Conservation (phyloP, 2,113 vertebrate species). For the Amazona vittata region DNA sequence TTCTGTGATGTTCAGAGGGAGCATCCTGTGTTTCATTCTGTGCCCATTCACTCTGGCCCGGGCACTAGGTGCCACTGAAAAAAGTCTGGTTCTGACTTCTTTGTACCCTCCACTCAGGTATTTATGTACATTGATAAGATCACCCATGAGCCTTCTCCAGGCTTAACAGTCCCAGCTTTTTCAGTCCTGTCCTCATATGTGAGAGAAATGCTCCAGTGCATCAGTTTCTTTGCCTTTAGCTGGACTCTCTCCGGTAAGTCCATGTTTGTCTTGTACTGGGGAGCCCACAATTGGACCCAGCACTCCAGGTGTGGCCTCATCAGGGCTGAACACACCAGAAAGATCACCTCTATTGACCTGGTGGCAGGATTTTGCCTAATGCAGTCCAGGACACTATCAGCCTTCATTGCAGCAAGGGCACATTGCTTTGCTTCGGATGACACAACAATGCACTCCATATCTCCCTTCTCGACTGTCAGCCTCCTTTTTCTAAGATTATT, state of each 20-base stretch:
- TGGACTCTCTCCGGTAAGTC: not conserved
- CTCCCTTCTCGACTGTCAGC: not conserved
- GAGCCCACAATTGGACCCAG: not conserved
- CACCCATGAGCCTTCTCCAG: not conserved
- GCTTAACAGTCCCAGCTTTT: not conserved
- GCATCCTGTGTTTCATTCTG: not conserved
- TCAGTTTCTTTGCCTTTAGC: not conserved
- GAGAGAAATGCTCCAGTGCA: not conserved
- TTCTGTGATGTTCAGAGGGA: not conserved
- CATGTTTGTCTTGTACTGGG: not conserved
- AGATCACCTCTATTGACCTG: not conserved
- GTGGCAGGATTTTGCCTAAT: not conserved
- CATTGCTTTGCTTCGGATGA: not conserved
- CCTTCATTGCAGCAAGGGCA: not conserved
- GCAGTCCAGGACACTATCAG: not conserved
- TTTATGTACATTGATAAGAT: not conserved
- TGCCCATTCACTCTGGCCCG: not conserved
- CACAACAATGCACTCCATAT: not conserved
- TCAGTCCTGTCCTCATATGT: not conserved
- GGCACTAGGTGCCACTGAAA: not conserved
- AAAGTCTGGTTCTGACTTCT: not conserved
- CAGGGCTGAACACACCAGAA: not conserved
- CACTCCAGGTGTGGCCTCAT: not conserved
- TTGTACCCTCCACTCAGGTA: not conserved
- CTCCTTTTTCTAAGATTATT: not conserved